These are phyloP conservation scores for Murina feae DNA, from an alignment of 2,113 vertebrate species.

Conservation along the genomic window DNA sequence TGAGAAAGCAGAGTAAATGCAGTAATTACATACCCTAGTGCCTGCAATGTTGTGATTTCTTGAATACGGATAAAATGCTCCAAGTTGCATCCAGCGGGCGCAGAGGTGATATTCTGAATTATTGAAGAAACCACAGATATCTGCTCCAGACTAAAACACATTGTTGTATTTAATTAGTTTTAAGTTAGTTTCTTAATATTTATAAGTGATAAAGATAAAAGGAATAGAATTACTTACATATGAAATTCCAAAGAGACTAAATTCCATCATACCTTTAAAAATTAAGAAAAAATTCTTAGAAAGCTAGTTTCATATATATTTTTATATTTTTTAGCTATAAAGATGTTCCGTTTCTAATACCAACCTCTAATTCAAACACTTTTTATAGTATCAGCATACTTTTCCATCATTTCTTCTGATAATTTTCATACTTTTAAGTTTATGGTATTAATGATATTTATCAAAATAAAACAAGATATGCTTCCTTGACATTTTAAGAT, in stretches of 20 bases:
- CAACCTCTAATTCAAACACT: not conserved
- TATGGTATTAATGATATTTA: not conserved
- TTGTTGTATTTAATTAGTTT: not conserved
- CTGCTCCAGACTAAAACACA: slow-evolving; percentile 84
- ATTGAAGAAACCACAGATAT: slow-evolving; percentile 90
- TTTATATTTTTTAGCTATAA: not conserved
- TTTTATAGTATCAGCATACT: not conserved
- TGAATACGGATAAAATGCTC: slow-evolving; percentile 90
- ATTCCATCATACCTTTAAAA: slow-evolving; percentile 86
- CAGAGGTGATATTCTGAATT: slow-evolving; percentile 82
- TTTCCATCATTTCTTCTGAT: not conserved
- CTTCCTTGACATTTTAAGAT: not conserved
- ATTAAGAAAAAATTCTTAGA: not conserved
- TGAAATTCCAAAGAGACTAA: slow-evolving; percentile 88
- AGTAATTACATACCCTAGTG: slow-evolving; percentile 76
- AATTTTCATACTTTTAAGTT: not conserved
- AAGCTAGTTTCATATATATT: not conserved
- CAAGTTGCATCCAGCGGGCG: slow-evolving; percentile 89
- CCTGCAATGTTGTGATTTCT: slow-evolving; percentile 84
- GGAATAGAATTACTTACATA: slow-evolving; percentile 77
- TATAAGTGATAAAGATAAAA: not conserved
- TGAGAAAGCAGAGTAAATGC: not conserved
- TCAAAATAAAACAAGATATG: not conserved
- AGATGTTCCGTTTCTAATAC: not conserved
- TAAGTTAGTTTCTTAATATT: not conserved